Conservation (phyloP, 2,888 invertebrate species). For the Drosophila basisetae region DNA sequence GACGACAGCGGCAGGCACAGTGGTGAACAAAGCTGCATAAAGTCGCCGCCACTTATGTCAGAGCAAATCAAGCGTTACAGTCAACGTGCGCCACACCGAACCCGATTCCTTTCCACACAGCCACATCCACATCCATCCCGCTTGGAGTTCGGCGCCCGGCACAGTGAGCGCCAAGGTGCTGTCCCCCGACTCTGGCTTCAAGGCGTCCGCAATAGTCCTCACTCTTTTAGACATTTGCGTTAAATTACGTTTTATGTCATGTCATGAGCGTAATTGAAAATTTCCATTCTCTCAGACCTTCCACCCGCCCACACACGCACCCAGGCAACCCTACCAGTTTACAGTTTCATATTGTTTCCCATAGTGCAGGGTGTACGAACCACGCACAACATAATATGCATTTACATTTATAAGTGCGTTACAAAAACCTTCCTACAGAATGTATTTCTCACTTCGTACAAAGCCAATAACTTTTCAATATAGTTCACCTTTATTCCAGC, state of each 20-base stretch:
- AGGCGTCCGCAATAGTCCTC: constrained; percentile 1
- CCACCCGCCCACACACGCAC: not conserved
- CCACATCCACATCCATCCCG: not conserved
- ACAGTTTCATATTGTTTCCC: constrained; percentile 1
- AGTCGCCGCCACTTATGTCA: constrained; percentile 73
- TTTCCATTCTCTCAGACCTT: constrained; percentile 39
- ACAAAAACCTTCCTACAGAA: not conserved
- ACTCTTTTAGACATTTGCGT: constrained; percentile 56
- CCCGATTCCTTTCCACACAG: not conserved
- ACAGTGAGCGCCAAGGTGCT: constrained; percentile 8
- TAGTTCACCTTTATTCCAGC: not conserved
- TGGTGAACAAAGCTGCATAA: constrained; percentile 36
- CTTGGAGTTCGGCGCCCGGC: not conserved
- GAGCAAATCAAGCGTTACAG: constrained; percentile 73
- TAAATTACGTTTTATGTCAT: constrained; percentile 81
- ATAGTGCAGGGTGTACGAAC: not conserved
- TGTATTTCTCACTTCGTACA: not conserved
- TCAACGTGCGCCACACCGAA: constrained; percentile 8
- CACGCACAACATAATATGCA: too few relatives aligned
- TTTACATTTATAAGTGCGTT: not conserved
- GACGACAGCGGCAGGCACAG: constrained; percentile 26
- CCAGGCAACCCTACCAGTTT: constrained; percentile 5
- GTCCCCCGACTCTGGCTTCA: constrained; percentile 1
- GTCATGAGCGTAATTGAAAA: constrained; percentile 80
- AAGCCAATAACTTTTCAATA: not conserved